These are phyloP conservation scores for Mnemiopsis leidyi DNA, from an alignment of 37 sponge, comb jelly and placozoan species.

Conservation along the genomic window DNA sequence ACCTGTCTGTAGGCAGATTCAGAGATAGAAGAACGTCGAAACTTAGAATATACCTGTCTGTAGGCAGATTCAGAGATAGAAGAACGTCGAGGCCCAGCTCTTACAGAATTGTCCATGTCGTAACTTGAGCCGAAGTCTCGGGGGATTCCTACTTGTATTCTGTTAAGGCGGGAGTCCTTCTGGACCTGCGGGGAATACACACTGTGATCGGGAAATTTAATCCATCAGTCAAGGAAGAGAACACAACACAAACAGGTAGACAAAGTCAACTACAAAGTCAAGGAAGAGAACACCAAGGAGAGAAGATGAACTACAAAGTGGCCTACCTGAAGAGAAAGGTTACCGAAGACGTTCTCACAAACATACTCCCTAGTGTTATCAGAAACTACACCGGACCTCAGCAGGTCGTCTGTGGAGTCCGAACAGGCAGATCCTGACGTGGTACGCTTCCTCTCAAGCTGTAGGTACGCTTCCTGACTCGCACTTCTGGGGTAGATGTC, in stretches of 20 bases:
- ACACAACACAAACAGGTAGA: too few relatives aligned
- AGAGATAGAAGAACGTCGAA: too few relatives aligned
- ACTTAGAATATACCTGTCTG: neutral
- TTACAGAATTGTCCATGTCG: neutral
- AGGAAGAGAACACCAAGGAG: too few relatives aligned
- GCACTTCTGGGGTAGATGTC: neutral
- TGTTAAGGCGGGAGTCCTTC: neutral
- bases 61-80: neutral
- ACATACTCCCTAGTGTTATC: neutral
- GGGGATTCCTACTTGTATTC: neutral
- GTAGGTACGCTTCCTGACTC: neutral
- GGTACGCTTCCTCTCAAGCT: conserved; percentile 29
- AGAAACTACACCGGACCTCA: neutral
- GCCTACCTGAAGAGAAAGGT: neutral
- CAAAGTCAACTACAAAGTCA: too few relatives aligned
- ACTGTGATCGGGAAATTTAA: too few relatives aligned
- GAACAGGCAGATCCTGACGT: neutral
- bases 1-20: too few relatives aligned
- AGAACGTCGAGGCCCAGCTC: neutral
- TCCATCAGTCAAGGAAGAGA: too few relatives aligned
- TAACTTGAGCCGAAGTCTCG: neutral
- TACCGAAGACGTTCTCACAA: conserved; percentile 25
- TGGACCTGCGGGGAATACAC: too few relatives aligned
- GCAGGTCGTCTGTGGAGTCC: neutral
- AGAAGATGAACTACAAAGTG: too few relatives aligned